phyloP scores from a whole-genome alignment of 2,797 vertebrate species.

The Lycodopsis pacificus region DNA sequence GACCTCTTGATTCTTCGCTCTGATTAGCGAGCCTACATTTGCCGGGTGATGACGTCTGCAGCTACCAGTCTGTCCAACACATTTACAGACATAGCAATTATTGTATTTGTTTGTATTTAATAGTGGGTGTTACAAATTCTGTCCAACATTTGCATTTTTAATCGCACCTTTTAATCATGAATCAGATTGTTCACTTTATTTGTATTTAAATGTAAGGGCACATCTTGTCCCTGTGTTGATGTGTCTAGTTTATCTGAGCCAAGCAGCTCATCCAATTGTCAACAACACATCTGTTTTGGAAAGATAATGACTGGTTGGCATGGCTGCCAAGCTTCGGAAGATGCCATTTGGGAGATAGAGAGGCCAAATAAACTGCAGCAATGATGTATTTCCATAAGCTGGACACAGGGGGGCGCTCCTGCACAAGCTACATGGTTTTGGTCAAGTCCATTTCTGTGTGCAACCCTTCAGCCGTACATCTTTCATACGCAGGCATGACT shows the following conservation, averaged over 20 bases:
- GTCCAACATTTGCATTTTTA: not conserved
- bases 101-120: not conserved
- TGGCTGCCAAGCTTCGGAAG: conserved; percentile 57
- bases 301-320: conserved; percentile 72
- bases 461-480: conserved; percentile 6
- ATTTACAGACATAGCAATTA: conserved; percentile 1
- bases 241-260: conserved; percentile 31
- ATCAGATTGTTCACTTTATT: not conserved
- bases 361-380: conserved; percentile 36
- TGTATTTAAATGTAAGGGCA: not conserved
- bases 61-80: conserved; percentile 49
- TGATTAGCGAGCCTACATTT: conserved; percentile 69
- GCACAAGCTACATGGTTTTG: conserved; percentile 40
- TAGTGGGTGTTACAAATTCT: not conserved
- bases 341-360: conserved; percentile 59
- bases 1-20: conserved; percentile 73
- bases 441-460: conserved; percentile 12
- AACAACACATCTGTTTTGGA: conserved; percentile 59
- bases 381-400: conserved; percentile 30
- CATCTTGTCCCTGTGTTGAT: not conserved
- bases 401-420: conserved; percentile 65
- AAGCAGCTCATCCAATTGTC: conserved; percentile 47
- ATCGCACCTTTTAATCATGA: not conserved
- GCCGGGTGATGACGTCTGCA: conserved; percentile 60
- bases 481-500: conserved; percentile 32